Percentiles rank a stretch among this genome's conserved stretches.
These are phyloP conservation scores for Apaloderma vittatum DNA, from an alignment of 2,113 vertebrate species.

Conservation along the genomic window DNA sequence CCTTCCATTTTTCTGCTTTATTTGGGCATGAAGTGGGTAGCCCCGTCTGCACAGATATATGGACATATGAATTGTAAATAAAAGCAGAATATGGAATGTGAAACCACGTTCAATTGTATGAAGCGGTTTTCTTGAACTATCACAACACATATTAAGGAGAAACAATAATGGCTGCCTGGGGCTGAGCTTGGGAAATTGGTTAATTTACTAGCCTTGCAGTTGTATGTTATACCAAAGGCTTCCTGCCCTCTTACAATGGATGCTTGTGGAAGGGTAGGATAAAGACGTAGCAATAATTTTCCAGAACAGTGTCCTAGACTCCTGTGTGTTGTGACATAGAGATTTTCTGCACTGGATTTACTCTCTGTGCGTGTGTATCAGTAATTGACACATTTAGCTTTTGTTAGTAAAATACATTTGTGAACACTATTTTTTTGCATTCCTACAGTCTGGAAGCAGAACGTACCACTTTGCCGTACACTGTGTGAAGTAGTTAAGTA, in stretches of 20 bases:
- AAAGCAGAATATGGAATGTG: background rate
- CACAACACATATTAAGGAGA: background rate
- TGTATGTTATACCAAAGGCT: background rate
- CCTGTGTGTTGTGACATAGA: background rate
- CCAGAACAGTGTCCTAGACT: background rate
- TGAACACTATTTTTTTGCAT: background rate
- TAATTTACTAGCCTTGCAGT: background rate
- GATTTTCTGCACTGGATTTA: background rate
- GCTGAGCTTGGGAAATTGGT: background rate
- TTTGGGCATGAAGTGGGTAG: constrained; percentile 50
- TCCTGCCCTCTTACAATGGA: background rate
- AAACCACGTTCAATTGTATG: background rate
- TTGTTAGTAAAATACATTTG: background rate
- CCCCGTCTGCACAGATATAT: background rate
- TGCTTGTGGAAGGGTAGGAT: background rate
- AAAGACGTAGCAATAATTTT: background rate
- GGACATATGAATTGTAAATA: constrained; percentile 35
- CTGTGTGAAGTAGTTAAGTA: background rate
- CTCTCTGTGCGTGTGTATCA: background rate
- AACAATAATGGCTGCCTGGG: background rate
- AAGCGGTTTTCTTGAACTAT: background rate
- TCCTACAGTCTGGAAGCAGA: background rate
- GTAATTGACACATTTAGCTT: background rate
- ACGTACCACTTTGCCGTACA: background rate
- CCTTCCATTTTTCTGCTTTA: constrained; percentile 38